phyloP scores from a whole-genome alignment of 2,113 vertebrate genomes.

The Scopus umbretta region DNA sequence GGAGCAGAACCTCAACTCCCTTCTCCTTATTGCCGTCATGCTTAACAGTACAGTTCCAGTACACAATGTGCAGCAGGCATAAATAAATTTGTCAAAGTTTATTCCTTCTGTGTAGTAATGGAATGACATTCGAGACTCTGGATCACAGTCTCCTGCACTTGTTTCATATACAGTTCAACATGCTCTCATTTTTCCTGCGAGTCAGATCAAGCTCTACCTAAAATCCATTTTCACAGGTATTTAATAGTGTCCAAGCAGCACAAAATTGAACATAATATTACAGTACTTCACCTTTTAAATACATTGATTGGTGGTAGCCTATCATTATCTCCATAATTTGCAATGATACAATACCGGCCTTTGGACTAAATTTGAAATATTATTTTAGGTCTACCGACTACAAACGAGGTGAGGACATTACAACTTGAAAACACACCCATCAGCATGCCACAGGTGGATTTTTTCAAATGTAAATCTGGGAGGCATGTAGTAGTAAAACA shows the following conservation, averaged over 20 bases:
- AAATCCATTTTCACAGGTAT: not conserved
- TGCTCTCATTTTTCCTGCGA: accelerated
- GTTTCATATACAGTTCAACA: not conserved
- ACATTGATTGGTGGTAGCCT: not conserved
- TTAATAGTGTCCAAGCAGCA: not conserved
- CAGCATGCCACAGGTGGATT: not conserved
- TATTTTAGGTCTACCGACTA: not conserved
- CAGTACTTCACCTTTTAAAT: not conserved
- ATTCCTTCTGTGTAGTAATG: not conserved
- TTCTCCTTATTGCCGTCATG: accelerated
- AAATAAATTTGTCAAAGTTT: not conserved
- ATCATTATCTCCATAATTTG: not conserved
- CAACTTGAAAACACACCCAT: not conserved
- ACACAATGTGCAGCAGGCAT: accelerated
- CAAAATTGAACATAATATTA: not conserved
- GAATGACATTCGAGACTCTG: not conserved
- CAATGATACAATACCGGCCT: not conserved
- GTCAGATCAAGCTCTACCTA: not conserved
- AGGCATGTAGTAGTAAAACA: not conserved
- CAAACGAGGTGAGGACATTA: not conserved
- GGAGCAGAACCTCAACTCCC: not conserved
- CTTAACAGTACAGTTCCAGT: not conserved
- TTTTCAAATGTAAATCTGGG: not conserved
- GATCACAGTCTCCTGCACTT: not conserved
- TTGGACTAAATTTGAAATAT: not conserved